These are phyloP conservation scores for Anarsia innoxiella DNA, from an alignment of 2,888 invertebrate species.

Conservation along the genomic window DNA sequence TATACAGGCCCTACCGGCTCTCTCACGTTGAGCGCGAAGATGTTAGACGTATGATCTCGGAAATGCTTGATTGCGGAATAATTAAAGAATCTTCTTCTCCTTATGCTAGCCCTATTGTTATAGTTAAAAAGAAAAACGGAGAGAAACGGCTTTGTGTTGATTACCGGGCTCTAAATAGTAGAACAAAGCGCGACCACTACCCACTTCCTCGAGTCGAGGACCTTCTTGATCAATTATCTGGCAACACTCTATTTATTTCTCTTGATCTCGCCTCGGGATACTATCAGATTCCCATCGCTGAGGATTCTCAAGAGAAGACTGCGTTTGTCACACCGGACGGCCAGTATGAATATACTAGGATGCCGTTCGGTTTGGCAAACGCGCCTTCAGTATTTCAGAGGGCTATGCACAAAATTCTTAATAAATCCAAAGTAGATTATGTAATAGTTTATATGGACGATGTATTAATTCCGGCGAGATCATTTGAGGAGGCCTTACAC, in stretches of 20 bases:
- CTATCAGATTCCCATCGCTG: slow-evolving; percentile 9
- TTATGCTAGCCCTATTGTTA: slow-evolving; percentile 21
- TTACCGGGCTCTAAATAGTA: slow-evolving; percentile 12
- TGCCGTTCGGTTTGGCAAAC: no score
- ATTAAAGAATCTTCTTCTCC: slow-evolving; percentile 19
- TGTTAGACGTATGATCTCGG: slow-evolving; percentile 16
- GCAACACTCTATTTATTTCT: slow-evolving; percentile 18
- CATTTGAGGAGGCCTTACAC: slow-evolving; percentile 4
- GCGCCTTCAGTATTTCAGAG: no score
- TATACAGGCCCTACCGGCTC: slow-evolving; percentile 13
- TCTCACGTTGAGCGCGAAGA: slow-evolving; percentile 19
- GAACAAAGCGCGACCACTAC: slow-evolving; percentile 11
- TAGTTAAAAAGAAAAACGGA: slow-evolving; percentile 1
- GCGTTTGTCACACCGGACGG: no score
- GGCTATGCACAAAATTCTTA: no score
- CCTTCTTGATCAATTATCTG: slow-evolving; percentile 14
- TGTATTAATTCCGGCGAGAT: slow-evolving; percentile 10
- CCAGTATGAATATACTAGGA: slow-evolving; percentile 12
- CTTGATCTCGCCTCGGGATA: slow-evolving; percentile 14
- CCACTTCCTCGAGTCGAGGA: slow-evolving; percentile 14
- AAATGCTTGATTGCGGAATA: slow-evolving; percentile 21
- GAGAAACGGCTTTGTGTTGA: slow-evolving; percentile 11
- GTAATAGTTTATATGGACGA: slow-evolving; percentile 17
- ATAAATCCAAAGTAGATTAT: no score
- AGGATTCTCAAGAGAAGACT: no score